phyloP scores from a whole-genome alignment of 2,113 vertebrate species.

The Crocuta crocuta region DNA sequence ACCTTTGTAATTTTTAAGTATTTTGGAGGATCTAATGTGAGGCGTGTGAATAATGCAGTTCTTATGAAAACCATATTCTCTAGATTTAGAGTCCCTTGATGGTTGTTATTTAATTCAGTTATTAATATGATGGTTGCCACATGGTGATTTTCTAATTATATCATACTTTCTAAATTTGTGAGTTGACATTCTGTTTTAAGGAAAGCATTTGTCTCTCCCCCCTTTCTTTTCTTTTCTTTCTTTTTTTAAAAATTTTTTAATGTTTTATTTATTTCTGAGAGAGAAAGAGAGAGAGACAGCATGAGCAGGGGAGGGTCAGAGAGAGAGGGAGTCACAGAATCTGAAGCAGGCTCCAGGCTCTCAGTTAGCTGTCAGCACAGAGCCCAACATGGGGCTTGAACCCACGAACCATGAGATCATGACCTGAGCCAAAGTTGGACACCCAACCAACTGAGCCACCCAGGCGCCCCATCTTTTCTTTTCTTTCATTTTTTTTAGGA shows the following conservation, averaged over 20 bases:
- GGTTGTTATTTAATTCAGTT: background rate
- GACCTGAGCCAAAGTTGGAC: too few relatives aligned
- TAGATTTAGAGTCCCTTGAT: background rate
- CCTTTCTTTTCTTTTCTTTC: too few relatives aligned
- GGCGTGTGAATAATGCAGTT: background rate
- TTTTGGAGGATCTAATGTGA: background rate
- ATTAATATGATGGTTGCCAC: background rate
- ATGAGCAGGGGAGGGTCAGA: too few relatives aligned
- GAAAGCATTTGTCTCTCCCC: background rate
- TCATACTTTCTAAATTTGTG: background rate
- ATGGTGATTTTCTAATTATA: background rate
- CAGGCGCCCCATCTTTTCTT: too few relatives aligned
- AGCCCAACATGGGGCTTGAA: too few relatives aligned
- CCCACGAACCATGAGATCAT: too few relatives aligned
- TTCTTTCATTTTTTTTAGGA: background rate
- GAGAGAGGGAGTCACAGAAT: too few relatives aligned
- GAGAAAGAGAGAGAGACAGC: too few relatives aligned
- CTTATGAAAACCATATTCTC: background rate
- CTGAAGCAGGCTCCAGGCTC: too few relatives aligned
- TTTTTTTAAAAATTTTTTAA: background rate
- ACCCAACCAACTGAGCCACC: too few relatives aligned
- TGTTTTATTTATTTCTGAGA: too few relatives aligned
- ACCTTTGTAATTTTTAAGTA: background rate
- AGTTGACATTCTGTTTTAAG: background rate
- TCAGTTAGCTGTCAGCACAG: too few relatives aligned